Base-by-base conservation (phyloP, 1,140 invertebrate genomes). In the Elysia chlorotica region DNA sequence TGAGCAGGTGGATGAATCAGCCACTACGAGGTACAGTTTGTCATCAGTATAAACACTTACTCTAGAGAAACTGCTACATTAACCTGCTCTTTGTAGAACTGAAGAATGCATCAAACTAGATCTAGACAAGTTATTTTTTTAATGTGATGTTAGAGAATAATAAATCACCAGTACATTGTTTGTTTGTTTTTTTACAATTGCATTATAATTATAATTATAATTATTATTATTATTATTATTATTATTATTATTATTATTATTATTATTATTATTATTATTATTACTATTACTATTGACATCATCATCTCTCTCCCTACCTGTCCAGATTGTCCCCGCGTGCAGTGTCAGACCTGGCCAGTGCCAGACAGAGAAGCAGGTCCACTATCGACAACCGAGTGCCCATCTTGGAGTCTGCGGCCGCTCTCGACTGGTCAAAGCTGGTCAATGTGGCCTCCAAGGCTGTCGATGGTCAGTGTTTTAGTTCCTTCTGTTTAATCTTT, bases 361-460 rank as follows among this genome's bases (percentile, higher is more conserved):
- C 76, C 57, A 67, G 78, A 30, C 66, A 68, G n/a, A 74, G 74
- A 62, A 73, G 77, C 30, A 70, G 70, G 35, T 59, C 74, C 37
- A 59, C 73, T 17, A 61, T 69, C 19, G 57, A 77, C 48, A 68
- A 75, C 31, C 63, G 78, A 63, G 71, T 85, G 2, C 83, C 85
- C 6, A 68, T 88, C 19, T 79, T 83, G 48, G 84, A 83, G 38
- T 81, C 81, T 25, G 74, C 83, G 17, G 78, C 81, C 23, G 81
- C 91, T 31, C 90, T 93, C 74, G 93, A 94, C 83, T 94, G 93
- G 93, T 90, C 91, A 10, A 91, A 91, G 83, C 88, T 95, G 21
- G 93, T 94, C 4, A 91, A 93, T 79, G 93, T 92, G 17, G 93
- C 93, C 28, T 93, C 92, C 1, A 89, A 91, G 73, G 92, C 92